Evolutionary conservation across 2,797 vertebrate species (phyloP).

Genomic region (Cheirogaleus major): DNA sequence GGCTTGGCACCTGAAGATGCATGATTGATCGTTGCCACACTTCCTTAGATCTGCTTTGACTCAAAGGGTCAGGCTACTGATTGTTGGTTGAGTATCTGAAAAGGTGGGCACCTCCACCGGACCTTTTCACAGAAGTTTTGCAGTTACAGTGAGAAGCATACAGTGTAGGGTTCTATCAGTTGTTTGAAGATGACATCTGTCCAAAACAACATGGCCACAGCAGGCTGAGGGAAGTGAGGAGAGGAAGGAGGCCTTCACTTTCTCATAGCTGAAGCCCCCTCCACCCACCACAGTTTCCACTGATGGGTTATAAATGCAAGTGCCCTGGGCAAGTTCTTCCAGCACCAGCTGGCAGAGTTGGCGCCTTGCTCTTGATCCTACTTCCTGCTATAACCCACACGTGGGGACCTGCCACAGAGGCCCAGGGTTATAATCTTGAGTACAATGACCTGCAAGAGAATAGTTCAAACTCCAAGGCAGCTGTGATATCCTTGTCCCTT

Average conservation of each 20-base stretch:
- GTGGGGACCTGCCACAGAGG: not conserved
- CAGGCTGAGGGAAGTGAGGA: not conserved
- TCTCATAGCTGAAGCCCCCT: not conserved
- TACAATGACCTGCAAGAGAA: no score
- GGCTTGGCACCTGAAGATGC: no score
- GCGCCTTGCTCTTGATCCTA: not conserved
- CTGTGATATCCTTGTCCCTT: not conserved
- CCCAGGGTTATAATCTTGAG: no score
- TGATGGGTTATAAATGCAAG: no score
- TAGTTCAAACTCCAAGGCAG: not conserved
- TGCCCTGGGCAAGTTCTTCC: not conserved
- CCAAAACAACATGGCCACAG: not conserved
- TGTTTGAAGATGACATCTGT: not conserved
- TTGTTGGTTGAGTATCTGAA: accelerated
- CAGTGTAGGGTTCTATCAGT: not conserved
- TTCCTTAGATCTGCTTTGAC: not conserved
- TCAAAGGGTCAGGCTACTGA: not conserved
- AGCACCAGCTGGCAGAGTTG: not conserved
- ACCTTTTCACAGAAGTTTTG: not conserved
- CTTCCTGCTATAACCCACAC: accelerated
- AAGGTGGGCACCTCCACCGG: not conserved
- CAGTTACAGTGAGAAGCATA: not conserved
- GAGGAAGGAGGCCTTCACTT: not conserved
- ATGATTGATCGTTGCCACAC: not conserved
- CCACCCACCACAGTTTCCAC: not conserved